A percentile compares a stretch with the other conserved stretches of the same genome.
These are phyloP conservation scores for Aethes cnicana DNA, from an alignment of 2,888 invertebrate genomes.

Conservation along the genomic window DNA sequence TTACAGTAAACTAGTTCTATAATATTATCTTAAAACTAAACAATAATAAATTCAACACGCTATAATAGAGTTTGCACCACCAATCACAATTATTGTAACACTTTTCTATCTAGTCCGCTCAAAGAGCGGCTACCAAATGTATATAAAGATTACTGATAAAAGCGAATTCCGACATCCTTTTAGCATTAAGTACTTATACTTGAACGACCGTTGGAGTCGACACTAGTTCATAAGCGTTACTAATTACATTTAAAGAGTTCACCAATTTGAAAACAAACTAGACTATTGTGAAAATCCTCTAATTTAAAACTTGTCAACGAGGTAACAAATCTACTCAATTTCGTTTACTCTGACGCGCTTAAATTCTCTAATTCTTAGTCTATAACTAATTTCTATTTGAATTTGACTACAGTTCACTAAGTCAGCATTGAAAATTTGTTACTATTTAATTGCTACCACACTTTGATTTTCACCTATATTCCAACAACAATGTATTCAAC, in stretches of 20 bases:
- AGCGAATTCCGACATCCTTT: constrained; percentile 30
- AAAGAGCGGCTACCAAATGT: constrained; percentile 23
- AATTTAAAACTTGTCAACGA: constrained; percentile 57
- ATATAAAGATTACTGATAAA: constrained; percentile 24
- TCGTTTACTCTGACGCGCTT: constrained; percentile 53
- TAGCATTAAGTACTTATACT: constrained; percentile 11
- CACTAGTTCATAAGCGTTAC: constrained; percentile 60
- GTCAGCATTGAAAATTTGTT: constrained; percentile 54
- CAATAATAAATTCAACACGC: constrained; percentile 62
- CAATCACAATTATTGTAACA: constrained; percentile 69
- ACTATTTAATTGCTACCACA: constrained; percentile 69
- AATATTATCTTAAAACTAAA: constrained; percentile 63
- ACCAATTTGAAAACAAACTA: constrained; percentile 57
- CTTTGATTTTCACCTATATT: constrained; percentile 50
- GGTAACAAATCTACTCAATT: constrained; percentile 64
- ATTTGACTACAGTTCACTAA: constrained; percentile 61
- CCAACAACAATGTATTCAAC: constrained; percentile 55
- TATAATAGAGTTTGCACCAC: constrained; percentile 78
- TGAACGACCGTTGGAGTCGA: constrained; percentile 16
- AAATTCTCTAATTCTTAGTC: constrained; percentile 58
- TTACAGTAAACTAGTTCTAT: constrained; percentile 51
- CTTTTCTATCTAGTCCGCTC: constrained; percentile 50
- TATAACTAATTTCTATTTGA: constrained; percentile 66
- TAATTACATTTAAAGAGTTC: constrained; percentile 69
- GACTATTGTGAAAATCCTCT: constrained; percentile 61